phyloP scores from a whole-genome alignment of 2,797 vertebrate species.

The Neomorphus geoffroyi region DNA sequence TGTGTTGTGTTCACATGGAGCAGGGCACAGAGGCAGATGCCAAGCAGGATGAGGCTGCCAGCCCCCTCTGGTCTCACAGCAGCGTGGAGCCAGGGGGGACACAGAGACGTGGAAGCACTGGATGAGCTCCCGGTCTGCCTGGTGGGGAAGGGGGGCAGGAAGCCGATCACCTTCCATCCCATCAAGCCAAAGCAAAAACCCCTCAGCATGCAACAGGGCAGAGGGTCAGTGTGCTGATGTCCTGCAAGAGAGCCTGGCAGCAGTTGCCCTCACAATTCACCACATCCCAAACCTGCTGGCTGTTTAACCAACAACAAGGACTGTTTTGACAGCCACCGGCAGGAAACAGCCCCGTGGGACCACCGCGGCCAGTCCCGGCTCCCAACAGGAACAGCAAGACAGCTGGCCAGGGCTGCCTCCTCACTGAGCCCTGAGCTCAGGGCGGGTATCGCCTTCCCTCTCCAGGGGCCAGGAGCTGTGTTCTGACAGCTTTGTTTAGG shows the following conservation, averaged over 20 bases:
- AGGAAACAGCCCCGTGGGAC: conserved; percentile 26
- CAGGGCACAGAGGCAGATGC: neutral
- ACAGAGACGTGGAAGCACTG: neutral
- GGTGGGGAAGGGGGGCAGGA: neutral
- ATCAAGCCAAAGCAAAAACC: neutral
- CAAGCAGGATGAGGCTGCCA: neutral
- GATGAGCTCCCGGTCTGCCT: neutral
- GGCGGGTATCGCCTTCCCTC: neutral
- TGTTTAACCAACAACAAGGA: conserved; percentile 17
- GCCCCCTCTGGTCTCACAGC: neutral
- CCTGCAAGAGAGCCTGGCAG: neutral
- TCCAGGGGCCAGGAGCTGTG: neutral
- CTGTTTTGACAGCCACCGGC: conserved; percentile 58
- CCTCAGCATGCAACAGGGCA: neutral
- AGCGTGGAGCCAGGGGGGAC: neutral
- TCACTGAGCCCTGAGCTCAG: neutral
- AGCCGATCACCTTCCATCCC: neutral
- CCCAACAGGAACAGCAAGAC: neutral
- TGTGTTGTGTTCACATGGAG: fast-evolving
- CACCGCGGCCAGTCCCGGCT: neutral
- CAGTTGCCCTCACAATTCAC: conserved; percentile 42
- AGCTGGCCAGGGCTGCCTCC: neutral
- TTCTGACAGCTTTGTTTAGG: conserved; percentile 16
- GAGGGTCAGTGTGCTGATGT: neutral
- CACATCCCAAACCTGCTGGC: neutral